Evolutionary conservation across 2,113 vertebrate species (phyloP).

Genomic region (Sorex fumeus): DNA sequence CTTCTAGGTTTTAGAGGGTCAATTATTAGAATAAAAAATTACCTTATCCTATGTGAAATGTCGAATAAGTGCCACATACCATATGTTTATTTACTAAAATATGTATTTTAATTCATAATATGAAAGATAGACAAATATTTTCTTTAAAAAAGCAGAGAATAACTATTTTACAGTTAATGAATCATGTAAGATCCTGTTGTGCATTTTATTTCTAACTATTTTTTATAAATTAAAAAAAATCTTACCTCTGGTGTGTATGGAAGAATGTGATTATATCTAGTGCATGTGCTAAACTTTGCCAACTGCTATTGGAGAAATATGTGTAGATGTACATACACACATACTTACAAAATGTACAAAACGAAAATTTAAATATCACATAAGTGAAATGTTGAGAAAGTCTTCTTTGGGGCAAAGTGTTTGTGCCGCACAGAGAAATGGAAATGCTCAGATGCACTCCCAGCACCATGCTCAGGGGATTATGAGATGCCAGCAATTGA

Average conservation of each 20-base stretch:
- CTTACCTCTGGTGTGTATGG: neutral
- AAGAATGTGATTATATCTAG: neutral
- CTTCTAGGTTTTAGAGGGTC: constrained; percentile 14
- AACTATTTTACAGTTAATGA: neutral
- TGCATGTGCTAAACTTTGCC: neutral
- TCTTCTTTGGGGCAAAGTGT: neutral
- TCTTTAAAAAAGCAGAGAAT: neutral
- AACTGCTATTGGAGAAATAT: neutral
- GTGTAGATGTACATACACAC: neutral
- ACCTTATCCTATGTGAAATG: neutral
- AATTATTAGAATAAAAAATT: constrained; percentile 32
- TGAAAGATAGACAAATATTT: neutral
- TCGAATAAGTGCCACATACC: neutral
- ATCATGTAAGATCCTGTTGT: neutral
- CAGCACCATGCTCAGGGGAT: too few relatives aligned
- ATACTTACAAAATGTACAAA: neutral
- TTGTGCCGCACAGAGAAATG: too few relatives aligned
- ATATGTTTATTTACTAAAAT: constrained; percentile 47
- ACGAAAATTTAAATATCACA: neutral
- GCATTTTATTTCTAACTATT: neutral
- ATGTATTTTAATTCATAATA: constrained; percentile 27
- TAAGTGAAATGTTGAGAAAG: constrained; percentile 14
- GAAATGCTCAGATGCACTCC: too few relatives aligned
- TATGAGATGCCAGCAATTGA: too few relatives aligned
- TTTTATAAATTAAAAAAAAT: neutral